A percentile compares a stretch with the other conserved stretches of the same genome.
Evolutionary conservation across 2,797 vertebrate species (phyloP).

Genomic region (Aphelocoma californica): DNA sequence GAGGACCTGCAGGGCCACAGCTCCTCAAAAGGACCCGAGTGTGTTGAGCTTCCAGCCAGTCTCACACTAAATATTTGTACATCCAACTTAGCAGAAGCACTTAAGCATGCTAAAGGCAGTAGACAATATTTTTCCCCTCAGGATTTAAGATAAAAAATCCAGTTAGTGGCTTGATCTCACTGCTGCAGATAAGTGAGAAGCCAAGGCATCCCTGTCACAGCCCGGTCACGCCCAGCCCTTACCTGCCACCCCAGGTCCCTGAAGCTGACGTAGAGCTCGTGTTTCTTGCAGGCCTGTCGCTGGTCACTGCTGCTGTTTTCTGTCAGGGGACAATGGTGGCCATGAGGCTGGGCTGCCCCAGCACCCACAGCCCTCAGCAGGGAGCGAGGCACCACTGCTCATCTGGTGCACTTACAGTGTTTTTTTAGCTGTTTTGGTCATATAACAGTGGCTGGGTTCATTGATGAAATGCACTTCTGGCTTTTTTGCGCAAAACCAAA

Average conservation of each 20-base stretch:
- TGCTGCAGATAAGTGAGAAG: background rate
- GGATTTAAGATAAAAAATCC: background rate
- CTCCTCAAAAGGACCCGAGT: background rate
- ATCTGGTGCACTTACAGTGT: background rate
- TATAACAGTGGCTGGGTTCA: background rate
- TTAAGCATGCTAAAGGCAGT: background rate
- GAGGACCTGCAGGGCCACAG: background rate
- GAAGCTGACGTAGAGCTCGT: slow-evolving; percentile 96
- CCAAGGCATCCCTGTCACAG: background rate
- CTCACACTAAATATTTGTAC: background rate
- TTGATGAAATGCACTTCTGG: background rate
- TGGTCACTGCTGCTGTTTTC: slow-evolving; percentile 97
- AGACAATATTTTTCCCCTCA: fast-evolving
- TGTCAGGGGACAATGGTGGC: slow-evolving; percentile 28
- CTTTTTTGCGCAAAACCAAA: background rate
- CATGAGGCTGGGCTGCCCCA: background rate
- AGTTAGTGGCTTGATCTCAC: background rate
- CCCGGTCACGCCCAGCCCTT: background rate
- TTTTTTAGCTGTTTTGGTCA: background rate
- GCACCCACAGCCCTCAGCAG: background rate
- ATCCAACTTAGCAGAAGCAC: background rate
- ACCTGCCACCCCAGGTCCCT: slow-evolving; percentile 99
- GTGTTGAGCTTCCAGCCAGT: background rate
- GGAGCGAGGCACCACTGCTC: fast-evolving
- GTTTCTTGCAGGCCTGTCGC: slow-evolving; percentile 97